These are phyloP conservation scores for Caretta caretta DNA, from an alignment of 2,113 vertebrate genomes.

Conservation along the genomic window DNA sequence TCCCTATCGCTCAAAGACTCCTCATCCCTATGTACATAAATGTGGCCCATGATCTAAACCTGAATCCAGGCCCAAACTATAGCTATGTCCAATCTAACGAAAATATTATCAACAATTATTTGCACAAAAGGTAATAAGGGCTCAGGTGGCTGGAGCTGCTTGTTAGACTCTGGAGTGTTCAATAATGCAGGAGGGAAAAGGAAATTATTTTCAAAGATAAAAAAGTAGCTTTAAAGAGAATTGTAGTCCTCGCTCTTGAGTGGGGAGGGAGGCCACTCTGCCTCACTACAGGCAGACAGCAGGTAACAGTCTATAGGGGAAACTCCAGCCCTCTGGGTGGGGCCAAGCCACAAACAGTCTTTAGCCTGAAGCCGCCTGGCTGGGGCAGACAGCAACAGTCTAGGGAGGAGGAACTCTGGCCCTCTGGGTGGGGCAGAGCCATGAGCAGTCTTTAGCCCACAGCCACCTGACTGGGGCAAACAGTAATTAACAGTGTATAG, in stretches of 20 bases:
- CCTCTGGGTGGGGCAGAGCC: too few species aligned
- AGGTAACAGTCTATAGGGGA: too few species aligned
- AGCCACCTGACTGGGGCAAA: too few species aligned
- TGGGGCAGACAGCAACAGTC: too few species aligned
- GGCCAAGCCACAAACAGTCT: too few species aligned
- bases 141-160: background rate
- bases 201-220: slow-evolving; percentile 9
- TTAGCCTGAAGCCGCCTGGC: too few species aligned
- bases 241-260: background rate
- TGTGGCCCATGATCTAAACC: background rate
- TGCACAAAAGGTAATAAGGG: slow-evolving; percentile 11
- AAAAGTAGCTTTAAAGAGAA: slow-evolving; percentile 22
- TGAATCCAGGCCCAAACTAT: background rate
- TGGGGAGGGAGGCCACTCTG: too few species aligned
- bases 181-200: slow-evolving; percentile 51
- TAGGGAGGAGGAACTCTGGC: too few species aligned
- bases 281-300: too few species aligned
- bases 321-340: too few species aligned
- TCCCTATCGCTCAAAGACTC: background rate
- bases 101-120: slow-evolving; percentile 5
- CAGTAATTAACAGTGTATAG: too few species aligned
- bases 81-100: background rate
- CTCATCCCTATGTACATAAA: background rate
- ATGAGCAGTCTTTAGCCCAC: too few species aligned
- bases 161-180: slow-evolving; percentile 29